Conservation (phyloP, 1,140 invertebrate genomes). For the Heterodera schachtii region DNA sequence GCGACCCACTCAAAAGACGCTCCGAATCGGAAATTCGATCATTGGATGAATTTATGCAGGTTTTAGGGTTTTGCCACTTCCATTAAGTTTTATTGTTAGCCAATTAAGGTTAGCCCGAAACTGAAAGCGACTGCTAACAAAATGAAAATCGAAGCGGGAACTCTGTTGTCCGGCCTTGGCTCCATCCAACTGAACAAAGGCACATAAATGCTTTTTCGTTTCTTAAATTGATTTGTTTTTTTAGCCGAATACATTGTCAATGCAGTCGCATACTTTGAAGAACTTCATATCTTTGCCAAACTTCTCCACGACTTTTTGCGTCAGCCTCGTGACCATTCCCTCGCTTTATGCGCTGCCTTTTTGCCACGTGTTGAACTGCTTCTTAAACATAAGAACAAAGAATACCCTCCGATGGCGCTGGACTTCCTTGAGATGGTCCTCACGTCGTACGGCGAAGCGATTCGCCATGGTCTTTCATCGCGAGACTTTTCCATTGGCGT, state of each 20-base stretch:
- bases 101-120: background rate
- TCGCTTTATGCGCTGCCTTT: constrained; percentile 28
- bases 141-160: background rate
- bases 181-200: background rate
- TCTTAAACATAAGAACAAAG: constrained; percentile 19
- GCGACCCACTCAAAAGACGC: background rate
- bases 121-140: background rate
- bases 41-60: constrained; percentile 2
- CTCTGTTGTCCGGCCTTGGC: background rate
- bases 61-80: background rate
- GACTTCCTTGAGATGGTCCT: constrained; percentile 36
- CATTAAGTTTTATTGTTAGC: background rate
- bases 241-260: constrained; percentile 26
- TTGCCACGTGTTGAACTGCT: constrained; percentile 14
- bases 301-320: constrained; percentile 32
- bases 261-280: constrained; percentile 17
- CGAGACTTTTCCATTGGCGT: constrained; percentile 33
- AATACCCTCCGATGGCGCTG: constrained; percentile 25
- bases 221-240: background rate
- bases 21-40: background rate
- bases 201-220: background rate
- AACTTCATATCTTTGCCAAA: constrained; percentile 25
- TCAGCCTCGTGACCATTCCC: constrained; percentile 19
- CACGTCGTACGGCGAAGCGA: constrained; percentile 21
- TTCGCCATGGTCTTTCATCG: constrained; percentile 31